A percentile compares a stretch with the other conserved stretches of the same genome.
Conservation (phyloP, 92 coral and sea anemone genomes). For the Palythoa grandis region DNA sequence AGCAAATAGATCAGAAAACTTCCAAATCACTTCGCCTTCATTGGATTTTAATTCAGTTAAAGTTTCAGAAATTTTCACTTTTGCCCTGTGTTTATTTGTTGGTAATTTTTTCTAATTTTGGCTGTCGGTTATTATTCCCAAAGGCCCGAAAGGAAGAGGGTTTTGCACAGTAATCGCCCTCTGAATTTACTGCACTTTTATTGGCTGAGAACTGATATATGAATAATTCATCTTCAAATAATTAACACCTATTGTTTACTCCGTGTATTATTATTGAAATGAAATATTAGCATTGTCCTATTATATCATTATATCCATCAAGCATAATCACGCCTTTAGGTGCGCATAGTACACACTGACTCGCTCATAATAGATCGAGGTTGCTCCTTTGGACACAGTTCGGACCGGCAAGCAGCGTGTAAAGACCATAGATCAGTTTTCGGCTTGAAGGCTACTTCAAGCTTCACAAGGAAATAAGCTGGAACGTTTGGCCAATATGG, state of each 20-base stretch:
- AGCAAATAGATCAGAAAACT: constrained; percentile 80
- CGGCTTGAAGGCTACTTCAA: constrained; percentile 28
- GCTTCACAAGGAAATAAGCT: constrained; percentile 12
- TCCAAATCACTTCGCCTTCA: constrained; percentile 65
- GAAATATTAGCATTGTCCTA: constrained; percentile 99
- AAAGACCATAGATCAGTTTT: constrained; percentile 42
- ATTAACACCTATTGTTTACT: constrained; percentile 99
- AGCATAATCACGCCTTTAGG: constrained; percentile 97
- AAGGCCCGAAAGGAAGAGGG: constrained; percentile 70
- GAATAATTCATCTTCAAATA: constrained; percentile 97
- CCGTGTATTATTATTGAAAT: constrained; percentile 98
- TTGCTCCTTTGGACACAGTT: constrained; percentile 92
- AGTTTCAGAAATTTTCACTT: constrained; percentile 45
- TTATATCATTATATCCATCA: constrained; percentile 99
- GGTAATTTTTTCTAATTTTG: constrained; percentile 21
- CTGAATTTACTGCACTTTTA: constrained; percentile 66
- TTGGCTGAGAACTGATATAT: constrained; percentile 87
- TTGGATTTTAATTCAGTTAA: constrained; percentile 51
- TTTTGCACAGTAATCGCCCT: constrained; percentile 72
- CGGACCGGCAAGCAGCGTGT: constrained; percentile 39
- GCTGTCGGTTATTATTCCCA: constrained; percentile 47
- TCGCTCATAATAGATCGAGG: constrained; percentile 83
- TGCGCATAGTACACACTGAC: constrained; percentile 76
- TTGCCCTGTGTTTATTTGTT: constrained; percentile 37
- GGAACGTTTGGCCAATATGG: constrained; percentile 65